These are phyloP conservation scores for Minunthozetes semirufus DNA, from an alignment of 2,888 invertebrate species.

Conservation along the genomic window DNA sequence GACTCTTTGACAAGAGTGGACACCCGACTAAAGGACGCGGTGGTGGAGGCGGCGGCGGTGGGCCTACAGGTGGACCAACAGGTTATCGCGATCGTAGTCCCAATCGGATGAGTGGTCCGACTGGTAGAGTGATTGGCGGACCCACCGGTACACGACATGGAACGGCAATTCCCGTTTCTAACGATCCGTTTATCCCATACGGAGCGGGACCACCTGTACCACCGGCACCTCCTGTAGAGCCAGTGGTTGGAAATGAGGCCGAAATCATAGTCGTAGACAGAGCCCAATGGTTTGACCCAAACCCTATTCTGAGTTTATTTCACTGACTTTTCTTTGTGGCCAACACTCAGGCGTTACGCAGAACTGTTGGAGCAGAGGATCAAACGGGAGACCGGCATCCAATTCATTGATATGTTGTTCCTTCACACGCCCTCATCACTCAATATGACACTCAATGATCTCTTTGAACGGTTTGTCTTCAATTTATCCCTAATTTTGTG, in stretches of 20 bases:
- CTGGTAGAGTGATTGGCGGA: not conserved
- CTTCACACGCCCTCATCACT: conserved; percentile 31
- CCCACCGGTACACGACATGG: conserved; percentile 21
- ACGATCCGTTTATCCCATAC: not conserved
- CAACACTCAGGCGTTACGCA: conserved; percentile 12
- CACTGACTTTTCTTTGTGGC: not conserved
- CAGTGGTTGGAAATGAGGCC: conserved; percentile 31
- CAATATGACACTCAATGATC: conserved; percentile 33
- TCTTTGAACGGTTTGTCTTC: conserved; percentile 32
- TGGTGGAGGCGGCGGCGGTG: no score
- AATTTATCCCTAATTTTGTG: not conserved
- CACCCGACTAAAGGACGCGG: not conserved
- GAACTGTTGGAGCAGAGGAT: conserved; percentile 34
- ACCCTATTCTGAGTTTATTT: not conserved
- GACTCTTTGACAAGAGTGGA: conserved; percentile 16
- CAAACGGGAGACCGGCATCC: conserved; percentile 23
- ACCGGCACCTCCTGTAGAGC: not conserved
- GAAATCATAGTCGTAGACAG: conserved; percentile 35
- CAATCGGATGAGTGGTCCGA: not conserved
- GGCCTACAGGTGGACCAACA: not conserved
- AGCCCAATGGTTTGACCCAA: conserved; percentile 33
- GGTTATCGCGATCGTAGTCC: not conserved
- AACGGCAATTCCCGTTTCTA: not conserved
- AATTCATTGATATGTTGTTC: conserved; percentile 35
- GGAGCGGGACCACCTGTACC: conserved; percentile 5